Base-by-base conservation (phyloP, 2,888 invertebrate genomes). In the Eudiplozoon nipponicum region DNA sequence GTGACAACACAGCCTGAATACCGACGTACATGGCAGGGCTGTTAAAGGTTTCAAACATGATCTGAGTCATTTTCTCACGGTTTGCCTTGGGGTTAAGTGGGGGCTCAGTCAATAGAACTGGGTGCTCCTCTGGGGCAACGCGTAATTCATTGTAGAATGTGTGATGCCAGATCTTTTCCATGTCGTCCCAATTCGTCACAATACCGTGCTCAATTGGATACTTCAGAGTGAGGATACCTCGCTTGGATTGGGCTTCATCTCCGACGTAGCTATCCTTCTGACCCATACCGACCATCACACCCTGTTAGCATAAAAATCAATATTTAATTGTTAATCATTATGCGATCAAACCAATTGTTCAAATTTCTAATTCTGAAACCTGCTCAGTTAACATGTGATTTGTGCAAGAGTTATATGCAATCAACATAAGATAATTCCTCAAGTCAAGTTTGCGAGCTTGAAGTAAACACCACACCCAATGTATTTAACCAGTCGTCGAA, bases 281-380 rank as follows among this genome's bases (percentile, higher is more conserved):
- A 51, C 78, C 80, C 78, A 81, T 80, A 57, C 80, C 81, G 54
- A 81, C 78, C 81, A 80, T 81, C 40, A 62, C 59, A 48, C 60
- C 61, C 49, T 52, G 46, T 36, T n/a, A 40, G 17, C 9, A 19
- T 40, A 17, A 11, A 7, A 15, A 13, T 39, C n/a, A 31, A 17
- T 15, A 28, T 36, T 7, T 13, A 15, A 11, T 26, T 18, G 13
- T 19, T 28, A 31, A 38, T 29, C 9, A 34, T 19, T 36, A 35
- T 15, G 17, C 3, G 38, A 41, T 18, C 3, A 31, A n/a, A n/a
- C n/a, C n/a, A n/a, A n/a, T n/a, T n/a, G n/a, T n/a, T n/a, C n/a
- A n/a, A n/a, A n/a, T n/a, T n/a, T n/a, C n/a, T n/a, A n/a, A n/a
- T n/a, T n/a, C n/a, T n/a, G n/a, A n/a, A n/a, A n/a, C n/a, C n/a